Evolutionary conservation across 2,113 vertebrate genomes (phyloP).

Genomic region (Dicrurus megarhynchus): DNA sequence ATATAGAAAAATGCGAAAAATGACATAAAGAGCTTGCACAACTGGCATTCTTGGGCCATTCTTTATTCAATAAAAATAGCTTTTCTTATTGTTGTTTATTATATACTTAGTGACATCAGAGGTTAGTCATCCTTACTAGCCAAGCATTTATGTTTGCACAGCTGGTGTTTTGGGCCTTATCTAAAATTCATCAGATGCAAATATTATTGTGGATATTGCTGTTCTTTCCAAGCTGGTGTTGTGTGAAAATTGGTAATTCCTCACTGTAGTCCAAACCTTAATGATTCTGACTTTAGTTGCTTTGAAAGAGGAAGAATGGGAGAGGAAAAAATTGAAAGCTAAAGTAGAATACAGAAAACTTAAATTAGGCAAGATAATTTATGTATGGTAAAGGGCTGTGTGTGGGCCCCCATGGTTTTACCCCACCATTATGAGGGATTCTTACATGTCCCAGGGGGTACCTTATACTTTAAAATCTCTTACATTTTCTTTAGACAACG

Average conservation of each 20-base stretch:
- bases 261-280: not conserved
- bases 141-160: not conserved
- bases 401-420: not conserved
- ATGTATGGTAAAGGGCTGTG: not conserved
- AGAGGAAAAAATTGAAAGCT: not conserved
- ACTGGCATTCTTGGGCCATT: not conserved
- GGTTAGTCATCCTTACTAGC: not conserved
- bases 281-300: not conserved
- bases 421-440: not conserved
- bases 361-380: not conserved
- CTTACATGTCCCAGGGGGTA: not conserved
- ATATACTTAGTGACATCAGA: not conserved
- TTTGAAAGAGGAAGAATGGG: not conserved
- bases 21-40: not conserved
- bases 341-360: not conserved
- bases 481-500: constrained; percentile 74
- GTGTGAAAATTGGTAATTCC: not conserved
- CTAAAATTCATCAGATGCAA: not conserved
- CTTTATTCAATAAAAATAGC: not conserved
- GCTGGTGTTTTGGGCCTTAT: not conserved
- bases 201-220: not conserved
- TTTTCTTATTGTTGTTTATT: not conserved
- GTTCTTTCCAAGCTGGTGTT: not conserved
- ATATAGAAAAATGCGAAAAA: not conserved
- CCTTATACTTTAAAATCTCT: not conserved